Base-by-base conservation (phyloP, 2,113 vertebrate genomes). In the Ia io region DNA sequence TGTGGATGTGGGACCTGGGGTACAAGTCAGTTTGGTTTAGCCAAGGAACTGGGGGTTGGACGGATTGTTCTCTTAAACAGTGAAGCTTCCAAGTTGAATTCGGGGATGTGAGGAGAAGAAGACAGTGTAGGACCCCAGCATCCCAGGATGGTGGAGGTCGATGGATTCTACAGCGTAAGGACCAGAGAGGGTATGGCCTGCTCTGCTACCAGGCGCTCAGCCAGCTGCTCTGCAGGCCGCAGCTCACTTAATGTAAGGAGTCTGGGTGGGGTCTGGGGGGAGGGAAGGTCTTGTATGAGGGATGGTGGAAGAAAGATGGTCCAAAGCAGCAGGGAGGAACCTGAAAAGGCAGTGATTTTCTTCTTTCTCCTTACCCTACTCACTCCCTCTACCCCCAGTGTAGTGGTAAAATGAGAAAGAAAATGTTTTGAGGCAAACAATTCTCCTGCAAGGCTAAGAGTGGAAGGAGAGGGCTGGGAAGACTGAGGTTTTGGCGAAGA, bases 131-230 rank as follows among this genome's bases (percentile, higher is more conserved):
- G 61, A 14, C 8, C 56, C 6, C 25, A 67, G n/a, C 7, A 51
- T 12, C 35, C n/a, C 1, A 59, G 91, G 56, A 67, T n/a, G 10
- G 3, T 13, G 80, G 44, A n/a, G 35, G n/a, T 32, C 76, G 42
- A 14, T 14, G 13, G 30, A 20, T 51, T 53, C 37, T 9, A 16
- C 65, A 3, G 30, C 4, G 22, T 20, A 83, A 47, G 42, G 70
- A 53, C 14, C 12, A 63, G 61, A 69, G 69, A 28, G 61, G 1
- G 4, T 8, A 0, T 6, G 20, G 4, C 23, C 0, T 0, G 2
- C 84, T 37, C 16, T 47, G 30, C 59, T 6, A 0, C 32, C n/a
- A n/a, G 47, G 70, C 10, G 0, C 47, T 8, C 6, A 13, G 35
- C 44, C 76, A 32, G 40, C 32, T 12, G 5, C 53, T 47, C 18